Conservation (phyloP, 2,113 vertebrate species). For the Lepus americanus region DNA sequence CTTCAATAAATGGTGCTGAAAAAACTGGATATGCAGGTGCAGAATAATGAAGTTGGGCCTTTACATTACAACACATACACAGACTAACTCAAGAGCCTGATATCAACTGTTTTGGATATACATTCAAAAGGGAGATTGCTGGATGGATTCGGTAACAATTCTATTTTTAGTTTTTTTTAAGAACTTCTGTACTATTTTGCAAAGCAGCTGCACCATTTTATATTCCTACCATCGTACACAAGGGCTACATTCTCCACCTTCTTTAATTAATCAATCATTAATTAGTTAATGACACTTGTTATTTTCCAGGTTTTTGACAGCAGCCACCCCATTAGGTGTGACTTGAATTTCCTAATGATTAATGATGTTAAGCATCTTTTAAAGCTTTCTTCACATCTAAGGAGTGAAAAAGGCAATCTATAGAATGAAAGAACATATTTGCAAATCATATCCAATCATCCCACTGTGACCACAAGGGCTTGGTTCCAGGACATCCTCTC, state of each 20-base stretch:
- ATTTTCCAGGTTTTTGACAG: background rate
- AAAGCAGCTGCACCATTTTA: too few relatives aligned
- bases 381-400: background rate
- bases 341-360: background rate
- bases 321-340: background rate
- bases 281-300: background rate
- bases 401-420: background rate
- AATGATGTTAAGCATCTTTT: background rate
- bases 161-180: background rate
- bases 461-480: background rate
- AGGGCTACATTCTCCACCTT: background rate
- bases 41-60: background rate
- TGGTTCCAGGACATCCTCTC: background rate
- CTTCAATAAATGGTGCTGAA: background rate
- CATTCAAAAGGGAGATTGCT: background rate
- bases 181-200: too few relatives aligned
- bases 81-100: background rate
- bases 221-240: background rate
- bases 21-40: background rate
- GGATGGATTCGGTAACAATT: background rate
- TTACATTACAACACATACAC: background rate
- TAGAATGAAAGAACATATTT: background rate
- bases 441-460: background rate
- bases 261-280: background rate
- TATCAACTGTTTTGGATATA: background rate